Conservation (phyloP, 2,113 vertebrate species). For the Calidris pygmaea region DNA sequence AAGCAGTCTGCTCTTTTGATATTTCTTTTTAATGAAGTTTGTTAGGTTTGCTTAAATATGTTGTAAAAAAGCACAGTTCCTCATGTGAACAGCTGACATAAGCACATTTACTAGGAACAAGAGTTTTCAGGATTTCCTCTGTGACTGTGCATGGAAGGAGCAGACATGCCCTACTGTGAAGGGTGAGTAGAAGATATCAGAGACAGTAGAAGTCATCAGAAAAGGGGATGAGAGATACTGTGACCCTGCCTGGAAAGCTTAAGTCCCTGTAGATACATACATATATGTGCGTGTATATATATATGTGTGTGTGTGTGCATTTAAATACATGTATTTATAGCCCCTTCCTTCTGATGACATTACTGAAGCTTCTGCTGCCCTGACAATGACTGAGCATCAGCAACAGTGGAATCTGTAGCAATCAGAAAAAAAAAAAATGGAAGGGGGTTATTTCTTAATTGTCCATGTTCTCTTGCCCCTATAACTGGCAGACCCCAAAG, state of each 20-base stretch:
- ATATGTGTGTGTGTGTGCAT: not conserved
- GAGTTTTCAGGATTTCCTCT: not conserved
- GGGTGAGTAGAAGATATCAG: not conserved
- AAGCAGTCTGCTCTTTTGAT: not conserved
- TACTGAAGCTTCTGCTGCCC: not conserved
- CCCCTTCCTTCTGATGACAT: not conserved
- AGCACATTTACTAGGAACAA: not conserved
- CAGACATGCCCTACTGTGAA: not conserved
- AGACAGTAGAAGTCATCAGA: not conserved
- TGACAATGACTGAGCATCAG: not conserved
- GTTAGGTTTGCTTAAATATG: not conserved
- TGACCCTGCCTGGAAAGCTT: not conserved
- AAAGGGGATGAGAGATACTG: not conserved
- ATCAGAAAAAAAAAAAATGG: not conserved
- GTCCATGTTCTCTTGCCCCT: not conserved
- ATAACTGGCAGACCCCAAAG: not conserved
- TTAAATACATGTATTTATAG: not conserved
- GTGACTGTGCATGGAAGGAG: not conserved
- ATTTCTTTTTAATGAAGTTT: not conserved
- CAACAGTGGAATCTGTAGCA: not conserved
- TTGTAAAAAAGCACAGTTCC: not conserved
- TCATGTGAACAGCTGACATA: not conserved
- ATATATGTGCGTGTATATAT: accelerated
- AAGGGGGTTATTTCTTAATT: not conserved
- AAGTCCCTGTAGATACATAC: accelerated